These are phyloP conservation scores for Eurystomus glaucurus DNA, from an alignment of 2,797 vertebrate genomes.

Conservation along the genomic window DNA sequence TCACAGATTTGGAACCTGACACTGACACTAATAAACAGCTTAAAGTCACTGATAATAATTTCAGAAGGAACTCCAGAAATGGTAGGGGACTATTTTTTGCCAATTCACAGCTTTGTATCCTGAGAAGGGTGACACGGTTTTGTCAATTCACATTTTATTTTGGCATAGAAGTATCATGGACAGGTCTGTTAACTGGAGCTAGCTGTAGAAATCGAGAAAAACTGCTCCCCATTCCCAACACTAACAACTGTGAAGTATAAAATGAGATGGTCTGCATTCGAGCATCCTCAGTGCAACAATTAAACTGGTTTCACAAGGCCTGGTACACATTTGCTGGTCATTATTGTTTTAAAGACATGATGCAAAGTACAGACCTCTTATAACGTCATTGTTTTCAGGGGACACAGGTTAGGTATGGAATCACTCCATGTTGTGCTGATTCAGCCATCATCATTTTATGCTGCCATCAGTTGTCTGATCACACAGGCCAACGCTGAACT, in stretches of 20 bases:
- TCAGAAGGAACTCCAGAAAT: slow-evolving; percentile 23
- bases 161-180: background rate
- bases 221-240: rapidly evolving
- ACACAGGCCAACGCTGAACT: too few relatives aligned
- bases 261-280: background rate
- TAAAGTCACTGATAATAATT: slow-evolving; percentile 68
- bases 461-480: too few relatives aligned
- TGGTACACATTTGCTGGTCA: background rate
- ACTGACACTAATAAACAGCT: slow-evolving; percentile 75
- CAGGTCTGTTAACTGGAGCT: background rate
- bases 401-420: background rate
- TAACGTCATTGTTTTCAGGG: background rate
- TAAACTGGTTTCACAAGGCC: background rate
- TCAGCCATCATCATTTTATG: too few relatives aligned
- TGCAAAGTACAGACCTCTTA: background rate
- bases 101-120: background rate
- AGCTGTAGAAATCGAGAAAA: background rate
- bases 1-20: slow-evolving; percentile 68
- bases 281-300: background rate
- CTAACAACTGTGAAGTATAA: background rate
- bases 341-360: background rate
- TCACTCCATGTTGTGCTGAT: background rate
- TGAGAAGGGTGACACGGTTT: background rate
- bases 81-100: background rate
- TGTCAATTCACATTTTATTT: background rate